A percentile compares a stretch with the other conserved stretches of the same genome.
Evolutionary conservation across 1,140 invertebrate genomes (phyloP).

Genomic region (Drosophila erecta): DNA sequence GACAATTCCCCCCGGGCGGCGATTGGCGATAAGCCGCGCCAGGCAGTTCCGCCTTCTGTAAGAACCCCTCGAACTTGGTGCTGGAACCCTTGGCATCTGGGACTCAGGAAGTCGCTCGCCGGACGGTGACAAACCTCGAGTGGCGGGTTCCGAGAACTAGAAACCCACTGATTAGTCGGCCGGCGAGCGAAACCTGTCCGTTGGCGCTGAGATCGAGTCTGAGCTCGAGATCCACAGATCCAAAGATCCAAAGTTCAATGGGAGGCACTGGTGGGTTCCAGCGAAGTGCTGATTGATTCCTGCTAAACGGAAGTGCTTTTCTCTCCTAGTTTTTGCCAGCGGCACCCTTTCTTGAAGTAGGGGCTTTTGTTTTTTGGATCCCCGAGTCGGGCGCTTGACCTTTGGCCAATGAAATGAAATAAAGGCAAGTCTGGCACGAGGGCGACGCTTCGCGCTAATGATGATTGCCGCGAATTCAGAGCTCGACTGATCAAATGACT

Average conservation of each 20-base stretch:
- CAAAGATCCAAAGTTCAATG: conserved; percentile 30
- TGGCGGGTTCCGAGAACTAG: conserved; percentile 45
- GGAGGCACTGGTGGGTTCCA: conserved; percentile 13
- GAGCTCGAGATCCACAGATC: conserved; percentile 10
- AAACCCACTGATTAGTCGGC: conserved; percentile 48
- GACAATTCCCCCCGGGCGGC: conserved; percentile 49
- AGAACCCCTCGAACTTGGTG: conserved; percentile 18
- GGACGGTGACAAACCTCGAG: conserved; percentile 49
- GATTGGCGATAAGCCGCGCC: conserved; percentile 43
- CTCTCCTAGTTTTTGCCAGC: conserved; percentile 6
- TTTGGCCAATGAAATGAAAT: conserved; percentile 58
- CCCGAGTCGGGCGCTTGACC: conserved; percentile 54
- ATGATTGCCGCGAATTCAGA: conserved; percentile 74
- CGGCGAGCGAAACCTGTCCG: conserved; percentile 29
- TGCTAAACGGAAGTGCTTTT: conserved; percentile 74
- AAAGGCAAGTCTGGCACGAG: conserved; percentile 61
- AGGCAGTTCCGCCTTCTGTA: conserved; percentile 53
- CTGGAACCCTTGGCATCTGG: conserved; percentile 53
- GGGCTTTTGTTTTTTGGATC: conserved; percentile 51
- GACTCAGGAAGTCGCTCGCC: conserved; percentile 54
- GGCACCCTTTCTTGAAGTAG: background rate
- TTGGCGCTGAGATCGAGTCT: background rate
- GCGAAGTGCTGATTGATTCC: conserved; percentile 37
- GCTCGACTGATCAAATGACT: conserved; percentile 37
- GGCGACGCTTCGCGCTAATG: conserved; percentile 52